Evolutionary conservation across 2,797 vertebrate genomes (phyloP).

Genomic region (Microtus agrestis): DNA sequence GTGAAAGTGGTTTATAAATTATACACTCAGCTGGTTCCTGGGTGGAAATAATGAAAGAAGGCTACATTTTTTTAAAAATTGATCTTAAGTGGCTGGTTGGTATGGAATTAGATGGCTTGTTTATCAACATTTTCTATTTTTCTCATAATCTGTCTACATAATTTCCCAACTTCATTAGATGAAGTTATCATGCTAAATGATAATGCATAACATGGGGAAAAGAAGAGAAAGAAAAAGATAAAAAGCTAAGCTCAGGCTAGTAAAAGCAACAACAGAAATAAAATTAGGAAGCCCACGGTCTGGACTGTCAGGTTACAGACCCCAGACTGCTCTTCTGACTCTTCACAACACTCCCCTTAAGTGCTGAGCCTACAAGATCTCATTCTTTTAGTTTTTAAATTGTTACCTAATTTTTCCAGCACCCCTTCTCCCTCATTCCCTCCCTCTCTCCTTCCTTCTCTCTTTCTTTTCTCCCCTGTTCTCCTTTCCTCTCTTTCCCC

Average conservation of each 20-base stretch:
- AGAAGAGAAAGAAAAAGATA: not conserved
- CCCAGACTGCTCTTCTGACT: not conserved
- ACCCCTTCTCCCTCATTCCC: not conserved
- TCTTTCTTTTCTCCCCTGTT: not conserved
- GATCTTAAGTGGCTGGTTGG: not conserved
- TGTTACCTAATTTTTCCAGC: not conserved
- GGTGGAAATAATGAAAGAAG: not conserved
- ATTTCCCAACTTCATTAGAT: not conserved
- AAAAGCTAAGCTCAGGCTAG: not conserved
- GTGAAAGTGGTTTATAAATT: not conserved
- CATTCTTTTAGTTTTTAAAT: not conserved
- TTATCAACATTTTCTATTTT: not conserved
- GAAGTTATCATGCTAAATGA: not conserved
- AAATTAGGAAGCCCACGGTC: not conserved
- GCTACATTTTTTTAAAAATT: not conserved
- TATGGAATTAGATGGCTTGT: not conserved
- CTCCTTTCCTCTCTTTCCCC: not conserved
- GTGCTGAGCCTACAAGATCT: not conserved
- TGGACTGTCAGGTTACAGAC: too few species aligned
- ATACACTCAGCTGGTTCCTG: not conserved
- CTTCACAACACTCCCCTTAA: not conserved
- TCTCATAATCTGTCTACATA: not conserved
- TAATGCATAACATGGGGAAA: not conserved
- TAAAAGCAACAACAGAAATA: not conserved
- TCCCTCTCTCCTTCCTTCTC: not conserved